These are phyloP conservation scores for Pegoplata infirma DNA, from an alignment of 2,888 invertebrate species.

Conservation along the genomic window DNA sequence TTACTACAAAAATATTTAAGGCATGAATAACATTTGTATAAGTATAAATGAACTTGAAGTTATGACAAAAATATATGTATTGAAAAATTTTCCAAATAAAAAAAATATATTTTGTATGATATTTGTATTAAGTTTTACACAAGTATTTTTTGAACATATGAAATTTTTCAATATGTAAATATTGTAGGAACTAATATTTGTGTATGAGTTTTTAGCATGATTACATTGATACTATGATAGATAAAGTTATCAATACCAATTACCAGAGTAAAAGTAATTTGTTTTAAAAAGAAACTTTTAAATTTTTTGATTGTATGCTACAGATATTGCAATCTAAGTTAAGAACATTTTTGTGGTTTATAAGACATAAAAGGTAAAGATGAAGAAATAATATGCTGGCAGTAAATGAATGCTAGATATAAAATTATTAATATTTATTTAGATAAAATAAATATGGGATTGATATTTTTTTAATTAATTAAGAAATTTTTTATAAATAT, in stretches of 20 bases:
- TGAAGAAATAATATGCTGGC: neutral
- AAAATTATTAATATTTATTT: too few relatives aligned
- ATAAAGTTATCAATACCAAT: constrained; percentile 21
- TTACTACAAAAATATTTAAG: constrained; percentile 9
- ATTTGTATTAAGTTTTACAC: neutral
- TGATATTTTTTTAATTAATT: too few relatives aligned
- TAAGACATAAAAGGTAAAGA: neutral
- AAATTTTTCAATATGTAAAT: neutral
- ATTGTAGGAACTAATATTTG: neutral
- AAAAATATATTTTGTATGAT: neutral
- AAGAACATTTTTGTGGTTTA: neutral
- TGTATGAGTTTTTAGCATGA: neutral
- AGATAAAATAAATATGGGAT: too few relatives aligned
- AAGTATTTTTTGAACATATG: neutral
- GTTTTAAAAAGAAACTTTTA: neutral
- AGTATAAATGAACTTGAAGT: constrained; percentile 15
- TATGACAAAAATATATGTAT: neutral
- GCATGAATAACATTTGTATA: neutral
- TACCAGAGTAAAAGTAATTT: neutral
- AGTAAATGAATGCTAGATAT: too few relatives aligned
- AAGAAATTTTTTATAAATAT: too few relatives aligned
- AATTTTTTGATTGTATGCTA: constrained; percentile 3
- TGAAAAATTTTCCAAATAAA: too few relatives aligned
- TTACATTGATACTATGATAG: neutral
- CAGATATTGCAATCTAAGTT: neutral